phyloP scores from a whole-genome alignment of 2,113 vertebrate species.

The Erythrocercus mccallii region DNA sequence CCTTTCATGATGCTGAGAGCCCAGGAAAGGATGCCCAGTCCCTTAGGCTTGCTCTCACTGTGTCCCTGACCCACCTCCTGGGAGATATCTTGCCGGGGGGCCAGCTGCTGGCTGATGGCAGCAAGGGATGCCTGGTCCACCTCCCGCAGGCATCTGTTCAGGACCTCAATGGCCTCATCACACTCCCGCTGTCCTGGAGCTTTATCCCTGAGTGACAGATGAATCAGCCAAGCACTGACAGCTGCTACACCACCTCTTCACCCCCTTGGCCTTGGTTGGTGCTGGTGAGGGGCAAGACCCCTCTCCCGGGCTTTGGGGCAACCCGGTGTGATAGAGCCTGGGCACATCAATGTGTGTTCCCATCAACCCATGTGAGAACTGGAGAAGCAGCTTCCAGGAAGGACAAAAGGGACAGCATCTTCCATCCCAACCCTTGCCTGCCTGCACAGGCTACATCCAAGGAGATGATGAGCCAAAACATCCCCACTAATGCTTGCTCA shows the following conservation, averaged over 20 bases:
- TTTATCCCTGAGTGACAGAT: slow-evolving; percentile 82
- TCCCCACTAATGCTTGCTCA: background rate
- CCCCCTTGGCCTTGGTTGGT: fast-evolving
- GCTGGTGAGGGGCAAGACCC: fast-evolving
- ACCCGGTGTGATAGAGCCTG: fast-evolving
- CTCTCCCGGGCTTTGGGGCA: fast-evolving
- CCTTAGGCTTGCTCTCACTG: fast-evolving
- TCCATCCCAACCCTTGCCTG: background rate
- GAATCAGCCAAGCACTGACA: background rate
- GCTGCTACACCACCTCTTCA: fast-evolving
- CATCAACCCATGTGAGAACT: background rate
- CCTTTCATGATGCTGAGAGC: fast-evolving
- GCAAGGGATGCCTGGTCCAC: slow-evolving; percentile 95
- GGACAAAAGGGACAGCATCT: background rate
- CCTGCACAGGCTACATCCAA: fast-evolving
- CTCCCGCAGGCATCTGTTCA: slow-evolving; percentile 90
- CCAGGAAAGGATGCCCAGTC: fast-evolving
- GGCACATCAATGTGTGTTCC: fast-evolving
- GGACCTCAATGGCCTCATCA: slow-evolving; percentile 90
- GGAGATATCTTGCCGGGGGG: slow-evolving; percentile 91
- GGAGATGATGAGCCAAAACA: background rate
- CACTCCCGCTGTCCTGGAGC: slow-evolving; percentile 96
- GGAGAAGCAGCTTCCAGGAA: background rate
- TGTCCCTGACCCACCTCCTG: slow-evolving; percentile 81
- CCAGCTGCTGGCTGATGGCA: slow-evolving; percentile 94